Evolutionary conservation across 53 echinoderm and acorn worm genomes (phyloP).

Genomic region (Hippasteria phrygiana): DNA sequence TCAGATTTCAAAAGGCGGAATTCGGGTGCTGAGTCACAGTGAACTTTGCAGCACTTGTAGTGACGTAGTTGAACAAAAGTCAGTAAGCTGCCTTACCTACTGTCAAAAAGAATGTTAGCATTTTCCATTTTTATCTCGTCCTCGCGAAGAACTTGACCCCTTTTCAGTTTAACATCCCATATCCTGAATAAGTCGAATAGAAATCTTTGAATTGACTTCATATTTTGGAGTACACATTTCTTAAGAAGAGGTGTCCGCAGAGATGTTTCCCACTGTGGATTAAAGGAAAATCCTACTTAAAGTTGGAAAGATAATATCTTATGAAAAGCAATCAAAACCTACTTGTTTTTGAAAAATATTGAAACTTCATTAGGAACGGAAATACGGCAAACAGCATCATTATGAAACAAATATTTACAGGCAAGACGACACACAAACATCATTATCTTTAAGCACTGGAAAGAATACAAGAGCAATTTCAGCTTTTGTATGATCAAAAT

Average conservation of each 20-base stretch:
- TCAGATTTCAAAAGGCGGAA: conserved; percentile 3
- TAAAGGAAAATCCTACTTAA: too few relatives aligned
- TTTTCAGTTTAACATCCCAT: too few relatives aligned
- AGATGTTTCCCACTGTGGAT: too few relatives aligned
- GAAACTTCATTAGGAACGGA: conserved; percentile 1
- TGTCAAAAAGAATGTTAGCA: background rate
- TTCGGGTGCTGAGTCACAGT: background rate
- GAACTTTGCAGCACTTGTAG: conserved; percentile 4
- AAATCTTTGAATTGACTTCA: too few relatives aligned
- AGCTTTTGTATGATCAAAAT: too few relatives aligned
- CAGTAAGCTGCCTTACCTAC: background rate
- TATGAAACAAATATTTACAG: conserved; percentile 48
- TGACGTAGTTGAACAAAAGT: background rate
- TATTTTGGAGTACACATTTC: too few relatives aligned
- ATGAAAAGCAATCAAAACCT: background rate
- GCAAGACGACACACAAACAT: conserved; percentile 28
- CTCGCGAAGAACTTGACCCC: too few relatives aligned
- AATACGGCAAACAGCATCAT: conserved; percentile 11
- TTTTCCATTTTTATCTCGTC: too few relatives aligned
- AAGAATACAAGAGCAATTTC: background rate
- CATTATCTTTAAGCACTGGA: background rate
- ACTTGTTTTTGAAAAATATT: conserved; percentile 6
- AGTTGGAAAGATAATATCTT: too few relatives aligned
- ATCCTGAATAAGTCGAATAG: too few relatives aligned
- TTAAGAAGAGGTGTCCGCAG: too few relatives aligned